Conservation (phyloP, 2,888 invertebrate genomes). For the Sarcophaga carnaria region DNA sequence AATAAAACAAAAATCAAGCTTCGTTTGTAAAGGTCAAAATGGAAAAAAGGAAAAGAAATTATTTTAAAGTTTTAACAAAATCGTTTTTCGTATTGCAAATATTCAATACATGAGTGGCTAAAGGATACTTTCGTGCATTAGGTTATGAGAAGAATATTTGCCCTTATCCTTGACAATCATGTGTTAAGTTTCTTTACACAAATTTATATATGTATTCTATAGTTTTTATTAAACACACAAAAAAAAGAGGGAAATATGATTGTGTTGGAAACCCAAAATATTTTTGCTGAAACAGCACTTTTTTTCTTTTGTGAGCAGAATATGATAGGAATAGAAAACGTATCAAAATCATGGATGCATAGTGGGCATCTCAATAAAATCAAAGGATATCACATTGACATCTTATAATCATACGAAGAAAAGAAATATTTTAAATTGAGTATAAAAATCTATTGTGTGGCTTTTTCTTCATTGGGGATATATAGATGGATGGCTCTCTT, state of each 20-base stretch:
- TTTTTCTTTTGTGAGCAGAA: not conserved
- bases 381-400: too few relatives aligned
- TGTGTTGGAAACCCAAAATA: not conserved
- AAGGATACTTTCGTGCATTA: not conserved
- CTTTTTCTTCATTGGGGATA: too few relatives aligned
- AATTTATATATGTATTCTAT: not conserved
- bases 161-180: not conserved
- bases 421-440: too few relatives aligned
- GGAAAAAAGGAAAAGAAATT: too few relatives aligned
- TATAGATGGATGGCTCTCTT: too few relatives aligned
- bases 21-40: too few relatives aligned
- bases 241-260: not conserved
- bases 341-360: too few relatives aligned
- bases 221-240: conserved; percentile 16
- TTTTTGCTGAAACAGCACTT: conserved; percentile 35
- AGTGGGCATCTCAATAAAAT: too few relatives aligned
- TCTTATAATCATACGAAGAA: too few relatives aligned
- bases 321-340: conserved; percentile 19
- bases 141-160: not conserved
- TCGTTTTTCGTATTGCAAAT: too few relatives aligned
- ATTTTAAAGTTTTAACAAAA: not conserved
- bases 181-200: not conserved
- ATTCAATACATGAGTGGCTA: not conserved
- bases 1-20: too few relatives aligned
- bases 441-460: too few relatives aligned